A percentile compares a stretch with the other conserved stretches of the same genome.
Conservation (phyloP, 2,113 vertebrate species). For the Rhea pennata region DNA sequence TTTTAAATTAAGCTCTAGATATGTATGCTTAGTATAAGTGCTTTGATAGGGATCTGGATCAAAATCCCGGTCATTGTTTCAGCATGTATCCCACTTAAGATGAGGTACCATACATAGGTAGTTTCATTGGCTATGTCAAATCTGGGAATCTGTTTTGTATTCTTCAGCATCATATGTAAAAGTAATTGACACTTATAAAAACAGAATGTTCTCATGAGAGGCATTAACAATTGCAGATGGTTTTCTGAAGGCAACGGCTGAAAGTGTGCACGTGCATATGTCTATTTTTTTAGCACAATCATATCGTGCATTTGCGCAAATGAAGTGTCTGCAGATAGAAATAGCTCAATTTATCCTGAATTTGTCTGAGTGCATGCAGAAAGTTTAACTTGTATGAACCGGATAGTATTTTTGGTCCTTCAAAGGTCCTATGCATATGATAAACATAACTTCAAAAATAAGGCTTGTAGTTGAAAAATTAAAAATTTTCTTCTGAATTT, state of each 20-base stretch:
- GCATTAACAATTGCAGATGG: background rate
- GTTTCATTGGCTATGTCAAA: background rate
- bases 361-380: background rate
- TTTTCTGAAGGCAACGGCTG: background rate
- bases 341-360: background rate
- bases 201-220: background rate
- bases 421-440: background rate
- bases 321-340: background rate
- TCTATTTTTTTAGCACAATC: background rate
- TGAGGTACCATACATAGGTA: background rate
- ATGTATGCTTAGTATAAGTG: background rate
- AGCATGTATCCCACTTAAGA: background rate
- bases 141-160: background rate
- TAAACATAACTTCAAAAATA: background rate
- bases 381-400: background rate
- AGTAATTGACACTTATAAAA: background rate
- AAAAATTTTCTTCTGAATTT: conserved; percentile 5
- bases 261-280: background rate
- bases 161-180: background rate
- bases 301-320: rapidly evolving
- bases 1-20: background rate
- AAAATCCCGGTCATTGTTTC: background rate
- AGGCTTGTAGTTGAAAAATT: background rate
- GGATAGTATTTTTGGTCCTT: background rate
- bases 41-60: background rate